Percentiles rank a stretch among this genome's conserved stretches.
Conservation (phyloP, 1,140 invertebrate genomes). For the Cyclargus thomasi region DNA sequence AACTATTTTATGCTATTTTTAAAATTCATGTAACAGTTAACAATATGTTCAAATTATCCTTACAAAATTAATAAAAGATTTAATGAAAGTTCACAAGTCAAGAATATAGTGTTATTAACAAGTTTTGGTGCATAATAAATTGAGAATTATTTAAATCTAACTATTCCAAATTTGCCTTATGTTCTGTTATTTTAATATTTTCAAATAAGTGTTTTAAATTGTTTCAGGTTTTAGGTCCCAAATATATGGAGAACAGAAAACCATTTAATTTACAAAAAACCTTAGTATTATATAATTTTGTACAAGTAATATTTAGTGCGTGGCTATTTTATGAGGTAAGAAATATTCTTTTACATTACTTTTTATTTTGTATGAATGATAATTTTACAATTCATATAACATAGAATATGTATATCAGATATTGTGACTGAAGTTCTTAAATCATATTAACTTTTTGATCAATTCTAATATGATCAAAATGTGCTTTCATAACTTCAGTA, state of each 20-base stretch:
- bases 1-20: constrained; percentile 16
- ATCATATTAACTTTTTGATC: no score
- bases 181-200: no score
- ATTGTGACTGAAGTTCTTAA: background rate
- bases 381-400: background rate
- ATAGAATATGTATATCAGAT: background rate
- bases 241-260: constrained; percentile 92
- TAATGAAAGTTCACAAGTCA: background rate
- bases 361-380: background rate
- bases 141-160: background rate
- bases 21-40: background rate
- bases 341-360: constrained; percentile 12
- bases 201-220: constrained; percentile 22
- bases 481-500: no score
- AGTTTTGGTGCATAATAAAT: no score
- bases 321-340: constrained; percentile 91
- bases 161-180: background rate
- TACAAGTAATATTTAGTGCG: constrained; percentile 88
- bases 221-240: constrained; percentile 84
- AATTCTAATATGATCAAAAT: no score
- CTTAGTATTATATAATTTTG: constrained; percentile 90
- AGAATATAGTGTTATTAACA: no score
- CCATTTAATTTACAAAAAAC: constrained; percentile 87
- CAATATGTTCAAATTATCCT: background rate
- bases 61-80: background rate